Evolutionary conservation across 2,113 vertebrate genomes (phyloP).

Genomic region (Microcebus tavaratra): DNA sequence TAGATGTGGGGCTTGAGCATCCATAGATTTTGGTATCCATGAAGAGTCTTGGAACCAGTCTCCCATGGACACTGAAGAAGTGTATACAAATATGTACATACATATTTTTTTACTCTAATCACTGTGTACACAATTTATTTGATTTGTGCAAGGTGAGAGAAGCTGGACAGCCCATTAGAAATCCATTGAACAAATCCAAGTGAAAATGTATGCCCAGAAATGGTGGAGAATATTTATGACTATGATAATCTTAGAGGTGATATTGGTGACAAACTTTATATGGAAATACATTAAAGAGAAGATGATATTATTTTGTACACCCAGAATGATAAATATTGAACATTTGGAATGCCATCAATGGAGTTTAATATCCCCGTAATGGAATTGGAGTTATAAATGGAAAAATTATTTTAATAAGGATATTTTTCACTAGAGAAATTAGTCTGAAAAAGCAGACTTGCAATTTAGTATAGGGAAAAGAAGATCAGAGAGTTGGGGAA

Average conservation of each 20-base stretch:
- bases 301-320: neutral
- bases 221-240: neutral
- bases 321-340: neutral
- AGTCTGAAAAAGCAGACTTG: neutral
- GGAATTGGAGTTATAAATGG: neutral
- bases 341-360: neutral
- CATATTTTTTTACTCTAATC: neutral
- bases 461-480: neutral
- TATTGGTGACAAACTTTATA: neutral
- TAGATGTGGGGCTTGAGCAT: neutral
- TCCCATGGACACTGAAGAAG: neutral
- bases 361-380: neutral
- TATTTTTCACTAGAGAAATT: neutral
- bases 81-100: rapidly evolving
- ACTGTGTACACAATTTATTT: neutral
- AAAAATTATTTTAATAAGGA: neutral
- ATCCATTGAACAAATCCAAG: neutral
- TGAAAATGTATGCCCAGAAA: neutral
- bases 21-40: neutral
- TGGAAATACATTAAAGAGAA: neutral
- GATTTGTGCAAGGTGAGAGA: neutral
- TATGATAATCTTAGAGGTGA: neutral
- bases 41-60: neutral
- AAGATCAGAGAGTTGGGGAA: neutral
- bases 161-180: neutral